Evolutionary conservation across 1,140 invertebrate species (phyloP).

Genomic region (Saccostrea cuccullata): DNA sequence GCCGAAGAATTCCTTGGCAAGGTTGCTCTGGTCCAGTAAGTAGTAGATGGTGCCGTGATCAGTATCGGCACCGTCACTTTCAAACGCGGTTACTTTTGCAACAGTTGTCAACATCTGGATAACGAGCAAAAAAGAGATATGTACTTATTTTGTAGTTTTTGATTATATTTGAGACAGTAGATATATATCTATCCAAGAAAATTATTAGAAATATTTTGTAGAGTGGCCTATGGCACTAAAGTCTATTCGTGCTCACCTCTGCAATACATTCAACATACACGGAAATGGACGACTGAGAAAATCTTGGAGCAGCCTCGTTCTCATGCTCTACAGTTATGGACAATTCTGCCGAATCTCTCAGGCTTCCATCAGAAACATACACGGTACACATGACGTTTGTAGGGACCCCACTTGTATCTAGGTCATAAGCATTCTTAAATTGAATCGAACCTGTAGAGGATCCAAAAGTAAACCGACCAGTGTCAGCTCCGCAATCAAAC

Average conservation of each 20-base stretch:
- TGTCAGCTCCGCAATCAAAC: constrained; percentile 31
- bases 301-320: constrained; percentile 38
- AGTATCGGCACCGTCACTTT: constrained; percentile 37
- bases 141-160: too few relatives aligned
- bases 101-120: not conserved
- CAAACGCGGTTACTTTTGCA: constrained; percentile 27
- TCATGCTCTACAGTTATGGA: constrained; percentile 37
- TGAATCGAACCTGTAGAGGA: not conserved
- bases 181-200: too few relatives aligned
- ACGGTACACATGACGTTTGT: constrained; percentile 39
- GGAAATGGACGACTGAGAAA: not conserved
- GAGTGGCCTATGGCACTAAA: too few relatives aligned
- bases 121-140: not conserved
- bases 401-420: not conserved
- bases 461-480: constrained; percentile 35
- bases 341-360: constrained; percentile 39
- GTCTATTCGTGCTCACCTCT: not conserved
- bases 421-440: constrained; percentile 38
- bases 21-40: constrained; percentile 25
- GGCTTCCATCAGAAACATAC: constrained; percentile 31
- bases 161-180: too few relatives aligned
- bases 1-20: constrained; percentile 40
- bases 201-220: too few relatives aligned
- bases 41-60: constrained; percentile 42
- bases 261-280: constrained; percentile 38